Evolutionary conservation across 2,888 invertebrate species (phyloP).

Genomic region (Agrochola macilenta): DNA sequence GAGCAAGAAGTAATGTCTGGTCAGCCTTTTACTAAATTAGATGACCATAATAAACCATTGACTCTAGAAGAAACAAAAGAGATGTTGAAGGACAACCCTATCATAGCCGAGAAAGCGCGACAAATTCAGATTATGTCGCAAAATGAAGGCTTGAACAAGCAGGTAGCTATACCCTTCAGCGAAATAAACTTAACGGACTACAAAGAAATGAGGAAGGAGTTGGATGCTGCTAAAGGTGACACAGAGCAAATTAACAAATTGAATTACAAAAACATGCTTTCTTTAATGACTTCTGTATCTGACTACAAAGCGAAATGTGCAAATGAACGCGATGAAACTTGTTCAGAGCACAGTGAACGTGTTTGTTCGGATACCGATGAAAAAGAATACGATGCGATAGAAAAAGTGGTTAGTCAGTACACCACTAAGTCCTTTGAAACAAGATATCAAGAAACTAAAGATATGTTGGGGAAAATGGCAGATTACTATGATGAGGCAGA

Average conservation of each 20-base stretch:
- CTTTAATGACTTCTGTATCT: slow-evolving; percentile 76
- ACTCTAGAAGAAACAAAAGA: slow-evolving; percentile 79
- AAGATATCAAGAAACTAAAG: slow-evolving; percentile 84
- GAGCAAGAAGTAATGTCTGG: slow-evolving; percentile 88
- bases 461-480: slow-evolving; percentile 83
- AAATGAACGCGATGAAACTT: slow-evolving; percentile 40
- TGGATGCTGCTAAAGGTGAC: slow-evolving; percentile 78
- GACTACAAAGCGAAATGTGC: slow-evolving; percentile 72
- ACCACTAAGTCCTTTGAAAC: slow-evolving; percentile 86
- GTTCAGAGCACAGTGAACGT: slow-evolving; percentile 55
- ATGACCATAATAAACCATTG: slow-evolving; percentile 79
- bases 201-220: slow-evolving; percentile 77
- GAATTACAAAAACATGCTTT: slow-evolving; percentile 83
- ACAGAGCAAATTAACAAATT: slow-evolving; percentile 76
- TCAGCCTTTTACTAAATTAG: slow-evolving; percentile 84
- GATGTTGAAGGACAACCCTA: slow-evolving; percentile 80
- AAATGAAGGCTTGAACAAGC: slow-evolving; percentile 68
- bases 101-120: slow-evolving; percentile 83
- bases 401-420: slow-evolving; percentile 83
- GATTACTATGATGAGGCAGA: slow-evolving; percentile 79
- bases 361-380: slow-evolving; percentile 72
- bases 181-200: slow-evolving; percentile 79
- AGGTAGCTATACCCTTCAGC: slow-evolving; percentile 78
- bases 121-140: slow-evolving; percentile 84
- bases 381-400: slow-evolving; percentile 82